A percentile compares a stretch with the other conserved stretches of the same genome.
These are phyloP conservation scores for Patagioenas fasciata DNA, from an alignment of 2,113 vertebrate species.

Conservation along the genomic window DNA sequence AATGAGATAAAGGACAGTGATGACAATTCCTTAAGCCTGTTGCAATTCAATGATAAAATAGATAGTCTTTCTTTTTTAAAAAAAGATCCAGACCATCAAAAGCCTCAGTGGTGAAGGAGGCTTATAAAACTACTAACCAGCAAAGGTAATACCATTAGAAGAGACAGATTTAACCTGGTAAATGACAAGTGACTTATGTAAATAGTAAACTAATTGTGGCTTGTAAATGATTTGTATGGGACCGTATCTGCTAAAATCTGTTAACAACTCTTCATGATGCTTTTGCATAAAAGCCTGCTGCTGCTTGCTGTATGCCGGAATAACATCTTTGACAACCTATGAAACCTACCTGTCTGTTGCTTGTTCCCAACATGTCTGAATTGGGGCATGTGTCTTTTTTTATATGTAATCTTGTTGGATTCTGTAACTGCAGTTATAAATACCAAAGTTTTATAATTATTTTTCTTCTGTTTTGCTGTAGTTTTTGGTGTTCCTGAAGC, in stretches of 20 bases:
- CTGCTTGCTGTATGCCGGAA: conserved; percentile 86
- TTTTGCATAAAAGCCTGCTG: conserved; percentile 90
- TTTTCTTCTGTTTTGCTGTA: conserved; percentile 72
- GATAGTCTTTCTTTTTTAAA: conserved; percentile 52
- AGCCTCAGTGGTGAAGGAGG: conserved; percentile 78
- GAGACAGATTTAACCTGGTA: conserved; percentile 79
- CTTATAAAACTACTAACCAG: conserved; percentile 93
- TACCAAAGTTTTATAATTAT: conserved; percentile 61
- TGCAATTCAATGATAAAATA: conserved; percentile 85
- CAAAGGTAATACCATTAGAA: conserved; percentile 77
- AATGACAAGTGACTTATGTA: conserved; percentile 84
- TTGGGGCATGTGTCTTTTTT: conserved; percentile 79
- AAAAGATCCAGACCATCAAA: conserved; percentile 49
- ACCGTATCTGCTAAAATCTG: conserved; percentile 86
- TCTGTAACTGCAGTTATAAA: conserved; percentile 68
- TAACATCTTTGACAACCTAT: conserved; percentile 81
- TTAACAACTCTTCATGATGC: conserved; percentile 85
- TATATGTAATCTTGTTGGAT: conserved; percentile 75
- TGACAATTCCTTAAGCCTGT: conserved; percentile 84
- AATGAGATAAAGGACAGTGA: conserved; percentile 80
- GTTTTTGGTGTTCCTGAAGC: conserved; percentile 66
- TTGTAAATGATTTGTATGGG: conserved; percentile 91
- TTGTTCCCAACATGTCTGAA: conserved; percentile 73
- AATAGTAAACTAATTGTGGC: conserved; percentile 96
- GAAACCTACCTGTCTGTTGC: conserved; percentile 76